Evolutionary conservation across 2,797 vertebrate species (phyloP), one percentile per base, ranked within the genome.

Genomic region (Notoglanidium macrostoma): DNA sequence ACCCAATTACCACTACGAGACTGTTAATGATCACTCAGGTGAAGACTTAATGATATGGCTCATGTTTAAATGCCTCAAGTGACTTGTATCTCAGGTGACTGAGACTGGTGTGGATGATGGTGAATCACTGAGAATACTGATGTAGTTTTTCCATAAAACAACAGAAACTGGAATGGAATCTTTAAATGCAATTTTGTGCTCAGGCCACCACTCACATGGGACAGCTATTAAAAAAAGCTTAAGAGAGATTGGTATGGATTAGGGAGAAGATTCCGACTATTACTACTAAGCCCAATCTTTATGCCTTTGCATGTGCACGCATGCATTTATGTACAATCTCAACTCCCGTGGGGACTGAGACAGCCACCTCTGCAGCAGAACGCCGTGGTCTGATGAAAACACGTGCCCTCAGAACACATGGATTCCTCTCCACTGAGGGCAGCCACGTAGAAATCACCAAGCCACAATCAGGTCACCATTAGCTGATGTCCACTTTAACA

Each of bases 391-490:
- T 54, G 70, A 57, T 26, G 3, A 85, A 29, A 54, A 81, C 81
- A 87, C 54, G 2, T 85, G 83, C 40, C 23, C 59, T 44, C 35
- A 32, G 40, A 29, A 35, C 78, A 81, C 76, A 76, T 81, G 81
- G 59, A 88, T 63, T 49, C 84, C 46, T 40, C n/a, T 79, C 46
- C 67, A n/a, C 72, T 83, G 68, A 83, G 9, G 55, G 23, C 85
- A 84, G 65, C 21, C 76, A 85, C 19, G 21, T 72, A 55, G 63
- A 84, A 70, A 49, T 21, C 40, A 44, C 29, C 23, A 70, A 55
- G 29, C 63, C 23, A 80, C 15, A 86, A 84, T 63, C 85, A 74
- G 85, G 54, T 85, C 83, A 88, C n/a, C 55, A 49, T 55, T 11
- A 65, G 12, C 19, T n/a, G 29, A 68, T 40, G 68, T 74, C 76